Percentiles rank a stretch among this genome's conserved stretches.
phyloP scores from a whole-genome alignment of 2,888 invertebrate genomes.

The Drosophila kokeensis region DNA sequence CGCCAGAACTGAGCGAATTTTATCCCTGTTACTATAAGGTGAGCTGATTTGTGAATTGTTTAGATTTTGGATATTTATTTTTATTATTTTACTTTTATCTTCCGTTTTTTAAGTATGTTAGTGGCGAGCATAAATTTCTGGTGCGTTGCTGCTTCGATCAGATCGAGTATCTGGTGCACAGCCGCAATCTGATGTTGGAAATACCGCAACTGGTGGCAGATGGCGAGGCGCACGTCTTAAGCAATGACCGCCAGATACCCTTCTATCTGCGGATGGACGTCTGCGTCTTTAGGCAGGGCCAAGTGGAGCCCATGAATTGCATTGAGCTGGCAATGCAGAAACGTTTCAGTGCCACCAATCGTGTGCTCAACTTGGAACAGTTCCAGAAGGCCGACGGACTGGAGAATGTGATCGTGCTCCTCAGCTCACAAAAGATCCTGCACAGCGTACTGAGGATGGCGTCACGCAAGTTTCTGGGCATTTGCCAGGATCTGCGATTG shows the following conservation, averaged over 20 bases:
- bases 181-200: slow-evolving; percentile 71
- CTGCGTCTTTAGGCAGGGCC: slow-evolving; percentile 68
- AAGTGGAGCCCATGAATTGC: slow-evolving; percentile 73
- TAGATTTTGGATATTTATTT: neutral
- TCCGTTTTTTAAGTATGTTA: slow-evolving; percentile 61
- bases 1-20: slow-evolving; percentile 68
- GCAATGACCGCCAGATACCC: slow-evolving; percentile 37
- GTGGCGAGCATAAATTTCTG: slow-evolving; percentile 77
- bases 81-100: neutral
- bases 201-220: slow-evolving; percentile 54
- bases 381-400: slow-evolving; percentile 78
- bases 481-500: slow-evolving; percentile 77
- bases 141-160: slow-evolving; percentile 81
- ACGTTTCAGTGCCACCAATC: slow-evolving; percentile 74
- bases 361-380: slow-evolving; percentile 75
- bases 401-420: slow-evolving; percentile 73
- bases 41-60: neutral
- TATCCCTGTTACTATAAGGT: slow-evolving; percentile 84
- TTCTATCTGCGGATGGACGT: slow-evolving; percentile 81
- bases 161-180: slow-evolving; percentile 68
- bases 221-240: slow-evolving; percentile 8
- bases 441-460: slow-evolving; percentile 71
- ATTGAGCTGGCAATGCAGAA: slow-evolving; percentile 74
- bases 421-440: slow-evolving; percentile 75
- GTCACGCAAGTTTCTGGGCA: slow-evolving; percentile 73